These are phyloP conservation scores for Squalus acanthias DNA, from an alignment of 2,797 vertebrate species.

Conservation along the genomic window DNA sequence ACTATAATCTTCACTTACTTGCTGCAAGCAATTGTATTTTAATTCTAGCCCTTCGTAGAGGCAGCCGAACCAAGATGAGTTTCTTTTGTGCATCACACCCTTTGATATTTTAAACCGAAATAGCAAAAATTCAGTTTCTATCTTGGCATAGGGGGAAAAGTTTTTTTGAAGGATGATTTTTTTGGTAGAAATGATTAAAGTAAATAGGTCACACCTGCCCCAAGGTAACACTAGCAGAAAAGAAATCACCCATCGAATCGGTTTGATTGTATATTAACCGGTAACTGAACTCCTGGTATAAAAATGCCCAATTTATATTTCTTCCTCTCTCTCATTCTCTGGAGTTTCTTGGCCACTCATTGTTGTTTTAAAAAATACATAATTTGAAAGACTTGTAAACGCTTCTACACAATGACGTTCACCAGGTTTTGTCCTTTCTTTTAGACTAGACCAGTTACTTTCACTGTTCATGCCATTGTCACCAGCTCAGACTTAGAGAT, in stretches of 20 bases:
- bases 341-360: neutral
- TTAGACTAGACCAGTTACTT: slow-evolving; percentile 65
- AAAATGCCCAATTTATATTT: neutral
- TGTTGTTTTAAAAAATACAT: neutral
- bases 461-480: slow-evolving; percentile 74
- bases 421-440: slow-evolving; percentile 37
- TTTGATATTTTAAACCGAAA: neutral
- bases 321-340: neutral
- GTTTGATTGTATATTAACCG: neutral
- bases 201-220: neutral
- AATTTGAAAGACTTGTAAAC: neutral
- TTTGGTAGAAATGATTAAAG: neutral
- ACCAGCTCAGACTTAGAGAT: slow-evolving; percentile 77
- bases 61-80: neutral
- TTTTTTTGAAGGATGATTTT: neutral
- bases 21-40: neutral
- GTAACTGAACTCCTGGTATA: neutral
- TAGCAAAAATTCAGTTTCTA: neutral
- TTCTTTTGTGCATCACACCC: neutral
- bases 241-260: neutral
- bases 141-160: neutral
- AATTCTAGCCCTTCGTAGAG: neutral
- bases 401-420: neutral
- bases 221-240: neutral
- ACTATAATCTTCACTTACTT: neutral